phyloP scores from a whole-genome alignment of 2,113 vertebrate species.

The Percina caprodes region DNA sequence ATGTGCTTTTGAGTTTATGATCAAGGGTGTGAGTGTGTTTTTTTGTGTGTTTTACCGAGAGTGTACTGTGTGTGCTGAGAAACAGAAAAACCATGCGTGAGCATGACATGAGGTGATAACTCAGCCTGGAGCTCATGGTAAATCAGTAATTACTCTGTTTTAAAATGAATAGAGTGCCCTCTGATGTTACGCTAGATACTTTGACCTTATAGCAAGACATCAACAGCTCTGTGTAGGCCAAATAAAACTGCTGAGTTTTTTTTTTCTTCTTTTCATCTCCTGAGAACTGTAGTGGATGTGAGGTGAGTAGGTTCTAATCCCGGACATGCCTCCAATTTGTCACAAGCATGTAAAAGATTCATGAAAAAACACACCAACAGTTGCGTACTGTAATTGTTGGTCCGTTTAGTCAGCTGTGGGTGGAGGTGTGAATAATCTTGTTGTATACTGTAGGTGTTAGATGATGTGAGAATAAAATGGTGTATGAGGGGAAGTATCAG shows the following conservation, averaged over 20 bases:
- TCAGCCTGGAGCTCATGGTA: slow-evolving; percentile 38
- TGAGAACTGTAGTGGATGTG: background rate
- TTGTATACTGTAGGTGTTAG: slow-evolving; percentile 20
- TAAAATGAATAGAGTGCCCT: slow-evolving; percentile 29
- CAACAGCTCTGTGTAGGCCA: background rate
- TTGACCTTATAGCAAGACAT: slow-evolving; percentile 16
- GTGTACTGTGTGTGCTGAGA: slow-evolving; percentile 5
- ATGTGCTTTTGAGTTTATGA: background rate
- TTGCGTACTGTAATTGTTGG: slow-evolving; percentile 28
- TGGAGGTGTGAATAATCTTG: slow-evolving; percentile 31
- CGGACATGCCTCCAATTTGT: background rate
- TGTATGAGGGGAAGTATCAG: background rate
- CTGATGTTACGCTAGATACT: slow-evolving; percentile 29
- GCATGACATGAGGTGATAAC: slow-evolving; percentile 20
- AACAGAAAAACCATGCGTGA: background rate
- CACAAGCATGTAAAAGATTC: background rate
- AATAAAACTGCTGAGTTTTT: slow-evolving; percentile 23
- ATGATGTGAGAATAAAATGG: slow-evolving; percentile 43
- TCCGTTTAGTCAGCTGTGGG: slow-evolving; percentile 33
- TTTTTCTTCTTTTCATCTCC: background rate
- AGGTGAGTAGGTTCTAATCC: background rate
- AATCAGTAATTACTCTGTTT: slow-evolving; percentile 42
- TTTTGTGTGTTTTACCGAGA: background rate
- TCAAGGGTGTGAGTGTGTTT: background rate
- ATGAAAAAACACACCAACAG: slow-evolving; percentile 3